These are phyloP conservation scores for Hypsibius dujardini DNA, from an alignment of 1,140 invertebrate genomes.

Conservation along the genomic window DNA sequence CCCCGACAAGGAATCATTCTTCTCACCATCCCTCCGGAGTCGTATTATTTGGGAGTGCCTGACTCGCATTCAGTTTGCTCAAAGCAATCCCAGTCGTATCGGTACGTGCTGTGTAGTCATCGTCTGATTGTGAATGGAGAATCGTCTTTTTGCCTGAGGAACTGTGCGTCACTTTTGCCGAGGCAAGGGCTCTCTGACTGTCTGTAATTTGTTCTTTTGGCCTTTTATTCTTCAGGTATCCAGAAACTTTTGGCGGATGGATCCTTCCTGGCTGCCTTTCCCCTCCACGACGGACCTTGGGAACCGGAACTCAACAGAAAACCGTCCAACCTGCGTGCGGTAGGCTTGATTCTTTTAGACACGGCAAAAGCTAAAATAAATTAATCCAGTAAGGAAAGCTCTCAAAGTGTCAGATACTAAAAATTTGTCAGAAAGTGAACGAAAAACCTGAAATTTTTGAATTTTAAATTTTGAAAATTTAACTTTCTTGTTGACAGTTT, in stretches of 20 bases:
- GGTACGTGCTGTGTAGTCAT: background rate
- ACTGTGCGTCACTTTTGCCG: no score
- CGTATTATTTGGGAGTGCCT: constrained; percentile 83
- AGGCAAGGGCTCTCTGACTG: constrained; percentile 26
- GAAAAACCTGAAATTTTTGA: no score
- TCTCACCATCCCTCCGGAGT: constrained; percentile 66
- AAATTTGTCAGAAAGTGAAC: no score
- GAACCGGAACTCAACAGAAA: constrained; percentile 39
- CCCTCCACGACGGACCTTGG: constrained; percentile 59
- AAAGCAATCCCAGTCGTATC: constrained; percentile 28
- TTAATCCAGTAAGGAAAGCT: constrained; percentile 25
- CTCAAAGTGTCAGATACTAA: no score
- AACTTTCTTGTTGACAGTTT: no score
- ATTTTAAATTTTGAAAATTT: no score
- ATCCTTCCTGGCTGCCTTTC: constrained; percentile 68
- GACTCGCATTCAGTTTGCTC: constrained; percentile 24
- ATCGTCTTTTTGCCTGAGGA: no score
- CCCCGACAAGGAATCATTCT: constrained; percentile 63
- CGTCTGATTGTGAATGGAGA: no score
- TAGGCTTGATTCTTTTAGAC: constrained; percentile 26
- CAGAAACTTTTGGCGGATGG: constrained; percentile 64
- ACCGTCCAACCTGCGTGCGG: constrained; percentile 46
- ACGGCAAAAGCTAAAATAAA: constrained; percentile 28
- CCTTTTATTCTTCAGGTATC: constrained; percentile 44
- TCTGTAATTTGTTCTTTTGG: constrained; percentile 25